These are phyloP conservation scores for Dryobates pubescens DNA, from an alignment of 2,797 vertebrate genomes.

Conservation along the genomic window DNA sequence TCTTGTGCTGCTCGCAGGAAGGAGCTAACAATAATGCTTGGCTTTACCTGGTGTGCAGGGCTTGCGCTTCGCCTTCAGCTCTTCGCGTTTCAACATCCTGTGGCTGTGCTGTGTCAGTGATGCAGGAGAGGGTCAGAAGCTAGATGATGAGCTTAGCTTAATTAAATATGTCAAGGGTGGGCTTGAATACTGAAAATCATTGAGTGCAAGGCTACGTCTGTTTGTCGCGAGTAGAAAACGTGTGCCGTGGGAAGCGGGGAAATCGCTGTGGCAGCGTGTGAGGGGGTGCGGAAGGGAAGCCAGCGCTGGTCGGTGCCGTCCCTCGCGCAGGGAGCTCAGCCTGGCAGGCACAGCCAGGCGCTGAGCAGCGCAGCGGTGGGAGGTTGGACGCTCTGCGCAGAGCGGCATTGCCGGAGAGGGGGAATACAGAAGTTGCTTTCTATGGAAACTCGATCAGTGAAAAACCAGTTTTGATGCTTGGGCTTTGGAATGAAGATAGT, in stretches of 20 bases:
- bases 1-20: neutral
- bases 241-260: accelerated
- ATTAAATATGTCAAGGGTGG: too few species aligned
- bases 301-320: accelerated
- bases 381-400: accelerated
- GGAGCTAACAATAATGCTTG: accelerated
- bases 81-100: accelerated
- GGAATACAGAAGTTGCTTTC: neutral
- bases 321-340: neutral
- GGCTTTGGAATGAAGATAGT: neutral
- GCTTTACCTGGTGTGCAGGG: neutral
- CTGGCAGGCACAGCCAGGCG: accelerated
- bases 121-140: neutral
- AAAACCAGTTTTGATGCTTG: neutral
- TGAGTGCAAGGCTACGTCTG: accelerated
- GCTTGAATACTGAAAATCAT: neutral
- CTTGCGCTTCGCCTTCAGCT: accelerated
- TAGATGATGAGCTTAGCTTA: neutral
- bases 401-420: accelerated
- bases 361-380: accelerated
- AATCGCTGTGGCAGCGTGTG: accelerated
- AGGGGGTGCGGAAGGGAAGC: neutral
- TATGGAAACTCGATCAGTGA: neutral
- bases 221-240: accelerated
- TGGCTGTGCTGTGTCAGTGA: accelerated